Evolutionary conservation across 2,113 vertebrate genomes (phyloP).

Genomic region (Nymphicus hollandicus): DNA sequence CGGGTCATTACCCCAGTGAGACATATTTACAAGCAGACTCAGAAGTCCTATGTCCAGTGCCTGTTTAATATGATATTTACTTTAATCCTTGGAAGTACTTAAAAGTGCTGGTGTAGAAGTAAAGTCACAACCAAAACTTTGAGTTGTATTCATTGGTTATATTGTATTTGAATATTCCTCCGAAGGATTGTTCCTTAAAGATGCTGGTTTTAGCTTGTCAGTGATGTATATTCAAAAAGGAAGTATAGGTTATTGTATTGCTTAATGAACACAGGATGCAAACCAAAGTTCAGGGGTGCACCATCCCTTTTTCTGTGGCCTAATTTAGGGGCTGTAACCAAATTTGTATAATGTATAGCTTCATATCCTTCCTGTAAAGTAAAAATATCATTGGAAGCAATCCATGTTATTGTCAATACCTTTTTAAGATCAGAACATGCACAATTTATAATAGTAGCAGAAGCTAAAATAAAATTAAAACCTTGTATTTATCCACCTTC

Average conservation of each 20-base stretch:
- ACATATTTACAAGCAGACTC: not conserved
- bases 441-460: not conserved
- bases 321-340: not conserved
- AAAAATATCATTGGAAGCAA: constrained; percentile 49
- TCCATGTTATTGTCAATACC: constrained; percentile 47
- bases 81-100: not conserved
- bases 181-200: constrained; percentile 12
- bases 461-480: not conserved
- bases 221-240: constrained; percentile 1
- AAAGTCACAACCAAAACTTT: not conserved
- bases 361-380: constrained; percentile 48
- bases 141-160: not conserved
- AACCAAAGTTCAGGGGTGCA: constrained; percentile 21
- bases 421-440: not conserved
- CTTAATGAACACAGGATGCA: constrained; percentile 23
- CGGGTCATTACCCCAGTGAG: not conserved
- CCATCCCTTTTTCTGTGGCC: constrained; percentile 8
- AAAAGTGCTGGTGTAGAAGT: not conserved
- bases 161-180: not conserved
- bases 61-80: not conserved
- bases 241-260: constrained; percentile 44
- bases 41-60: not conserved
- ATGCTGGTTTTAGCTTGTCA: not conserved
- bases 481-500: not conserved
- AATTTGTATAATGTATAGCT: constrained; percentile 31